Percentiles rank a stretch among this genome's conserved stretches.
Evolutionary conservation across 2,888 invertebrate species (phyloP).

Genomic region (Sicus ferrugineus): DNA sequence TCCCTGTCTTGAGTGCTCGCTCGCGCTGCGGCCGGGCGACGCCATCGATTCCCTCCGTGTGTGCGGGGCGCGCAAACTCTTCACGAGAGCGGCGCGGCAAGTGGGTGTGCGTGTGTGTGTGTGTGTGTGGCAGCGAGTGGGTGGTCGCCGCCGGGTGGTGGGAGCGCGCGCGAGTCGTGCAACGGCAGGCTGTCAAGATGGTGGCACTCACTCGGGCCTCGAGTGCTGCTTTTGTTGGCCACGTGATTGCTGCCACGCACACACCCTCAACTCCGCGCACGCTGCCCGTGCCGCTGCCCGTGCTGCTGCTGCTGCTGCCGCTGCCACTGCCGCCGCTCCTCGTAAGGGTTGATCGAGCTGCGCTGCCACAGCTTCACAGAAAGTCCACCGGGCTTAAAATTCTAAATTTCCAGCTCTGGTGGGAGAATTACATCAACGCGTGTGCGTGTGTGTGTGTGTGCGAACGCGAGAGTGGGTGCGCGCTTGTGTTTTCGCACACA

Average conservation of each 20-base stretch:
- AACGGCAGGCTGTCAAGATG: constrained; percentile 14
- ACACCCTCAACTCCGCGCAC: not conserved
- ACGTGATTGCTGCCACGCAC: constrained; percentile 19
- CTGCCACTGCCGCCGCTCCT: not conserved
- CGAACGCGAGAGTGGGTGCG: not conserved
- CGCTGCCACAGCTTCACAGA: not conserved
- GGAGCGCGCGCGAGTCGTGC: not conserved
- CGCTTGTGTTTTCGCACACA: too few species aligned
- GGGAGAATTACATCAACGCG: not conserved
- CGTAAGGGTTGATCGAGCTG: constrained; percentile 14
- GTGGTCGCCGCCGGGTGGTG: constrained; percentile 7
- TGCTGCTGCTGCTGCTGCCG: too few species aligned
- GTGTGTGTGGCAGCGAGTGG: not conserved
- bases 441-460: constrained; percentile 1
- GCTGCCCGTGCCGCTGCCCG: too few species aligned
- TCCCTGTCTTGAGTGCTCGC: constrained; percentile 4
- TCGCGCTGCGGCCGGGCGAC: constrained; percentile 7
- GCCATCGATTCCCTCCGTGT: not conserved
- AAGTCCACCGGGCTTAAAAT: not conserved
- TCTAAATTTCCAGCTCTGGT: not conserved
- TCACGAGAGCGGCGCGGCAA: not conserved
- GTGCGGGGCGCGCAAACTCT: constrained; percentile 28
- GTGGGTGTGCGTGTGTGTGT: constrained; percentile 1
- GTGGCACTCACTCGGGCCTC: constrained; percentile 14
- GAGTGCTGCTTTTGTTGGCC: constrained; percentile 8